Evolutionary conservation across 2,113 vertebrate genomes (phyloP).

Genomic region (Ceyx margarethae): DNA sequence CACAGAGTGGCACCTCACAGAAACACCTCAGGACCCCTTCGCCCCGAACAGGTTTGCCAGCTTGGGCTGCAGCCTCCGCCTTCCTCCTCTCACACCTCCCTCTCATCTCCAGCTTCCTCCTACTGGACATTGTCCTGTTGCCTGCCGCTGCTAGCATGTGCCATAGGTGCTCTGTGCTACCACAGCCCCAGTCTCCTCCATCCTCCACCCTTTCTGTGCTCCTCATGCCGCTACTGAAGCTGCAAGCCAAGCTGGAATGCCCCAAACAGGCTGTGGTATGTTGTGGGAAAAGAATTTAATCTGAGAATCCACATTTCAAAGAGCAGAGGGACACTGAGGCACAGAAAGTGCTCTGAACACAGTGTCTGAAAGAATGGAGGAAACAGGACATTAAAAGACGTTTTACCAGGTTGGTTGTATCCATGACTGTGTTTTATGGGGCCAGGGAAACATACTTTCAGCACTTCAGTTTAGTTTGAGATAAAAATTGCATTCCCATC

Average conservation of each 20-base stretch:
- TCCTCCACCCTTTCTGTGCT: rapidly evolving
- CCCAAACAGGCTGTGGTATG: neutral
- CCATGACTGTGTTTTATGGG: neutral
- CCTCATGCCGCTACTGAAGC: neutral
- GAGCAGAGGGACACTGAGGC: neutral
- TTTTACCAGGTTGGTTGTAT: neutral
- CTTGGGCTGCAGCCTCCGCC: neutral
- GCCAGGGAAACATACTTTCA: neutral
- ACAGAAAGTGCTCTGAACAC: rapidly evolving
- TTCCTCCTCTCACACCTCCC: neutral
- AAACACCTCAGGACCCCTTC: too few relatives aligned
- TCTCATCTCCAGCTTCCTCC: neutral
- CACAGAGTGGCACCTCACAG: rapidly evolving
- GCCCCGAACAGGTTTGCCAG: too few relatives aligned
- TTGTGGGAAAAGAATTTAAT: neutral
- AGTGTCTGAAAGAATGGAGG: neutral
- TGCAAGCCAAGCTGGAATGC: neutral
- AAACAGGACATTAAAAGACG: neutral
- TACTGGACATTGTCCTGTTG: neutral
- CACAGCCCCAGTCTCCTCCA: neutral
- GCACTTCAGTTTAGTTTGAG: neutral
- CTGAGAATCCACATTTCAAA: neutral
- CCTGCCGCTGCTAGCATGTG: rapidly evolving
- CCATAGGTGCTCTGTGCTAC: rapidly evolving
- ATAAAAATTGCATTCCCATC: neutral